A percentile compares a stretch with the other conserved stretches of the same genome.
These are phyloP conservation scores for Sphenopsis melanotis DNA, from an alignment of 2,797 vertebrate genomes.

Conservation along the genomic window DNA sequence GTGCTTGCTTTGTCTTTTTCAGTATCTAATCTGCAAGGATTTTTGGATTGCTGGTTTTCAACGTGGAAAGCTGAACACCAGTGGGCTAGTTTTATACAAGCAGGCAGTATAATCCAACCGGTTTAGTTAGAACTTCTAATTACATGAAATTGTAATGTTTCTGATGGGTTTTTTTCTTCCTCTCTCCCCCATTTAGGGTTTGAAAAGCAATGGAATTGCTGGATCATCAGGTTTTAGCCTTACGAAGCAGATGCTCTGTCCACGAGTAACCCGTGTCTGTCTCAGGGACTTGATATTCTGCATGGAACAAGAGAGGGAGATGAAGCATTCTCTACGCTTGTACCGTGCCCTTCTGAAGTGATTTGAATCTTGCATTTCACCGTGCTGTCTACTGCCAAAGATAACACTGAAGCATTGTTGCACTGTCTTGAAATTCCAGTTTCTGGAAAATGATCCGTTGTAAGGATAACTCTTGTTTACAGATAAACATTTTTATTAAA, in stretches of 20 bases:
- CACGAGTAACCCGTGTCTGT: slow-evolving; percentile 82
- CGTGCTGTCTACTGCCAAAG: slow-evolving; percentile 75
- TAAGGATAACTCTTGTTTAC: slow-evolving; percentile 72
- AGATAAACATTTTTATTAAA: slow-evolving; percentile 59
- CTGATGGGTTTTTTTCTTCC: neutral
- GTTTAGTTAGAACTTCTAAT: neutral
- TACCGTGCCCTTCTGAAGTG: slow-evolving; percentile 87
- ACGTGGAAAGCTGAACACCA: neutral
- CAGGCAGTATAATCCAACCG: neutral
- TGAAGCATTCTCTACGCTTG: slow-evolving; percentile 82
- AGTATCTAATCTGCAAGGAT: neutral
- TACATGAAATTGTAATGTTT: neutral
- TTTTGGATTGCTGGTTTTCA: neutral
- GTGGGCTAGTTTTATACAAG: neutral
- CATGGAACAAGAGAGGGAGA: slow-evolving; percentile 88
- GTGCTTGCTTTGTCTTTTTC: neutral
- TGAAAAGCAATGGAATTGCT: slow-evolving; percentile 45
- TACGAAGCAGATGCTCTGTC: slow-evolving; percentile 73
- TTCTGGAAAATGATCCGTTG: slow-evolving; percentile 57
- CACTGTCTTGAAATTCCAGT: slow-evolving; percentile 59
- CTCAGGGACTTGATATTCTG: slow-evolving; percentile 91
- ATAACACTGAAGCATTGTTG: slow-evolving; percentile 56
- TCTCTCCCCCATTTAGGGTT: slow-evolving; percentile 40
- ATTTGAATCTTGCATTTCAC: slow-evolving; percentile 34
- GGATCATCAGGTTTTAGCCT: slow-evolving; percentile 67